Percentiles rank a stretch among this genome's conserved stretches.
These are phyloP conservation scores for Adineta ricciae DNA, from an alignment of 2,888 invertebrate genomes.

Conservation along the genomic window DNA sequence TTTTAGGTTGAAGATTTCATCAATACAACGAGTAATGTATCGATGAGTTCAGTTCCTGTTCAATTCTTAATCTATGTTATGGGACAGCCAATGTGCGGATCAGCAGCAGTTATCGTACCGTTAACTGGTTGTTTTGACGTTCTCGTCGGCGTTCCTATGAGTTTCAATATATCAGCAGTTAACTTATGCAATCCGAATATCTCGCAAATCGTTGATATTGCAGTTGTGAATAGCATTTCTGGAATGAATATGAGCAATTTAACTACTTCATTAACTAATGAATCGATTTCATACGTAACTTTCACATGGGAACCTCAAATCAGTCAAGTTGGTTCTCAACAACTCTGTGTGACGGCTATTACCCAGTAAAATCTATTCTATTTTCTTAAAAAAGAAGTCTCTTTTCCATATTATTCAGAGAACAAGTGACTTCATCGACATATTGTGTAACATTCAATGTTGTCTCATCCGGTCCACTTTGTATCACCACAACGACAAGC, in stretches of 20 bases:
- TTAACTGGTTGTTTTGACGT: background rate
- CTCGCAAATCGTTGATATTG: background rate
- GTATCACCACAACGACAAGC: background rate
- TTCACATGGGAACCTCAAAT: background rate
- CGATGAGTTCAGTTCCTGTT: background rate
- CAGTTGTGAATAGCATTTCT: background rate
- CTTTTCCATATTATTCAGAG: background rate
- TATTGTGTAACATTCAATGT: background rate
- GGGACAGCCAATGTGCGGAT: background rate
- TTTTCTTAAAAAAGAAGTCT: background rate
- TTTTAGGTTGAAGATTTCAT: background rate
- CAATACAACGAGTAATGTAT: background rate
- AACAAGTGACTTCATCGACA: background rate
- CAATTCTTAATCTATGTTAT: background rate
- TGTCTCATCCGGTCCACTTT: background rate
- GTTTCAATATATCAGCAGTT: background rate
- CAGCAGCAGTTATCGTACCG: background rate
- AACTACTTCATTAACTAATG: background rate
- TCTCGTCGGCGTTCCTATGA: background rate
- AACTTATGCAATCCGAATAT: background rate
- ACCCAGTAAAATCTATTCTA: background rate
- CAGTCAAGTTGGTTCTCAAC: background rate
- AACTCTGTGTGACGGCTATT: background rate
- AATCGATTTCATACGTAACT: background rate
- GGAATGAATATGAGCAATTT: background rate